These are phyloP conservation scores for Isaurus tuberculatus DNA, from an alignment of 92 coral and sea anemone genomes.

Conservation along the genomic window DNA sequence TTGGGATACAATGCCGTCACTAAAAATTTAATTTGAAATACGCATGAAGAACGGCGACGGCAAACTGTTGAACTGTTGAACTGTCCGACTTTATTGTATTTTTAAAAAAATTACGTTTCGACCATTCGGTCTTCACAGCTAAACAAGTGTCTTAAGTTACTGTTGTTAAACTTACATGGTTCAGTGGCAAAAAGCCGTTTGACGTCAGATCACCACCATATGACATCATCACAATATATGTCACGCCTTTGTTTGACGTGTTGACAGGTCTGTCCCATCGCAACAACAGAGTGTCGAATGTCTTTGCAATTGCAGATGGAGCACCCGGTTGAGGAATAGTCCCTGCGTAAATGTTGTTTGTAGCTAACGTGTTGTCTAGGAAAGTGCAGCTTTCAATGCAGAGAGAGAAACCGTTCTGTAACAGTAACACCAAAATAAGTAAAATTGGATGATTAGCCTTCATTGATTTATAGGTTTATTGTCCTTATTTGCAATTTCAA, in stretches of 20 bases:
- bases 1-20: no score
- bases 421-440: not conserved
- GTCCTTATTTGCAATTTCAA: no score
- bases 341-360: not conserved
- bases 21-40: no score
- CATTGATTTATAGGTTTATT: no score
- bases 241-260: not conserved
- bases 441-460: not conserved
- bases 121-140: no score
- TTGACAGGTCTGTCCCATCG: not conserved
- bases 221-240: conserved; percentile 16
- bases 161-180: conserved; percentile 2
- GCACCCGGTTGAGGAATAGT: not conserved
- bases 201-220: conserved; percentile 38
- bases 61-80: no score
- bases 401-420: not conserved
- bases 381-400: conserved; percentile 11
- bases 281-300: conserved; percentile 2
- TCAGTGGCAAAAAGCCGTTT: not conserved
- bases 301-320: not conserved
- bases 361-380: not conserved
- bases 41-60: no score
- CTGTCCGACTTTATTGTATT: no score
- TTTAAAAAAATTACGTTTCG: no score
- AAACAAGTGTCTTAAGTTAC: no score